These are phyloP conservation scores for Pseudanteris insignis DNA, from an alignment of 2,888 invertebrate genomes.

Conservation along the genomic window DNA sequence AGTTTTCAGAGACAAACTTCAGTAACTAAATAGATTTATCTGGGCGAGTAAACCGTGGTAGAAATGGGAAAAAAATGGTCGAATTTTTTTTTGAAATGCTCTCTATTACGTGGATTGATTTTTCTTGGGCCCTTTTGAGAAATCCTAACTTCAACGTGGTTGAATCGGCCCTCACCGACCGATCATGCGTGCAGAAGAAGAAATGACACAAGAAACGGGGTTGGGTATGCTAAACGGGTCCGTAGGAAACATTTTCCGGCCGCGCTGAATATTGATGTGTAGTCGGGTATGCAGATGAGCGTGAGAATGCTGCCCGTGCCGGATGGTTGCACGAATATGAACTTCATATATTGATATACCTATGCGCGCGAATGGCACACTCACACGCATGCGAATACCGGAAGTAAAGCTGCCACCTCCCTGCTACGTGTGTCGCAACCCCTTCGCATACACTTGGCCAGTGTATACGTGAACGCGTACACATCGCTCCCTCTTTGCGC, in stretches of 20 bases:
- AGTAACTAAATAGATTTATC: no score
- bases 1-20: no score
- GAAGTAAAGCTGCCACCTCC: conserved; percentile 54
- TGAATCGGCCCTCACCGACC: conserved; percentile 51
- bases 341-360: conserved; percentile 37
- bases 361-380: conserved; percentile 19
- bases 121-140: no score
- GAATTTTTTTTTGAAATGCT: no score
- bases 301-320: conserved; percentile 64
- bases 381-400: conserved; percentile 50
- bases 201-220: conserved; percentile 58
- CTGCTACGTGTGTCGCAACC: conserved; percentile 35
- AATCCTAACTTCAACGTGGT: no score
- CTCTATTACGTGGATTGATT: no score
- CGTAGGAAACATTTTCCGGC: conserved; percentile 59
- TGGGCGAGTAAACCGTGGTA: no score
- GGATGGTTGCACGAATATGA: conserved; percentile 55
- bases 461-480: conserved; percentile 9
- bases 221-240: conserved; percentile 59
- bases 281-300: conserved; percentile 64
- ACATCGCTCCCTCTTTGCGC: conserved; percentile 20
- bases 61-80: no score
- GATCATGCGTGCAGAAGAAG: conserved; percentile 49
- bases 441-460: no score
- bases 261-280: conserved; percentile 63